phyloP scores from a whole-genome alignment of 1,140 invertebrate genomes.

The Ceratosolen fusciceps region DNA sequence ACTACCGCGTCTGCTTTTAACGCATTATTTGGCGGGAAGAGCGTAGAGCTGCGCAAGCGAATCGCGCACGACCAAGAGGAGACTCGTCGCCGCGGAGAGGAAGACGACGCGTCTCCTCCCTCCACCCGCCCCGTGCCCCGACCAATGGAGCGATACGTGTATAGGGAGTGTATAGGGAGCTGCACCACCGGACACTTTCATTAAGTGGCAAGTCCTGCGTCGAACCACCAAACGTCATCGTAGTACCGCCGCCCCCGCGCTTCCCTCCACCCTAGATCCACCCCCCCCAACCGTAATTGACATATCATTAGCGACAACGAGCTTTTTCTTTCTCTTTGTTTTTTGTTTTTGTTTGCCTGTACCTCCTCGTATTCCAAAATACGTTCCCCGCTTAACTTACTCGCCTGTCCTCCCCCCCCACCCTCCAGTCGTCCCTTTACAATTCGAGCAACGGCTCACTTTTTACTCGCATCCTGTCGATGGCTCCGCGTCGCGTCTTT shows the following conservation, averaged over 20 bases:
- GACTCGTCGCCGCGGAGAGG: neutral
- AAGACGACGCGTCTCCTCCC: too few relatives aligned
- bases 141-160: neutral
- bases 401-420: neutral
- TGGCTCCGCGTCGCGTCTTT: too few relatives aligned
- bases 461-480: neutral
- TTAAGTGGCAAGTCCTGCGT: neutral
- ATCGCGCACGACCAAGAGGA: neutral
- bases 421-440: neutral
- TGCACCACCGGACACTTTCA: neutral
- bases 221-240: too few relatives aligned
- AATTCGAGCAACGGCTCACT: neutral
- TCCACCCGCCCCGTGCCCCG: too few relatives aligned
- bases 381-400: too few relatives aligned
- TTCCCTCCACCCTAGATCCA: too few relatives aligned
- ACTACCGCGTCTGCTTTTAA: neutral
- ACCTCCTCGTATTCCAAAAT: too few relatives aligned
- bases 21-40: slow-evolving; percentile 33
- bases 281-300: too few relatives aligned
- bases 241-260: too few relatives aligned
- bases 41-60: neutral
- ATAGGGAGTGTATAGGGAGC: neutral
- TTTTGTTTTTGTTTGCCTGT: neutral
- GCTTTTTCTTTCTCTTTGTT: neutral
- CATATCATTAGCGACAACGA: too few relatives aligned